Conservation (phyloP, 2,797 vertebrate species). For the Hoplostethus mediterraneus region DNA sequence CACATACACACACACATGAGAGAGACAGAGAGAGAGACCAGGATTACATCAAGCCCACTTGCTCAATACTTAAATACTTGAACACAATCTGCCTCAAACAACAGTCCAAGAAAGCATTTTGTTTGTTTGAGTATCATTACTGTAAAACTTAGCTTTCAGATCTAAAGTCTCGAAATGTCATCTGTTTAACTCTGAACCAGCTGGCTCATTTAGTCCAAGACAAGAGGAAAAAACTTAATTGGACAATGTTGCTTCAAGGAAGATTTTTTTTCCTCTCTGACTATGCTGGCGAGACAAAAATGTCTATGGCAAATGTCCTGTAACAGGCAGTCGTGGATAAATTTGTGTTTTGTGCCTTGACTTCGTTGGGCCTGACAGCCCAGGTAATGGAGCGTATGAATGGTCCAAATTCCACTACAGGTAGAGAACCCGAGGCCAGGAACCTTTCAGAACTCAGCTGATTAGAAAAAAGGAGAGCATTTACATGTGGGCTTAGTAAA, state of each 20-base stretch:
- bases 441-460: conserved; percentile 70
- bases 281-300: conserved; percentile 60
- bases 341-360: conserved; percentile 63
- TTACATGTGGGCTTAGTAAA: conserved; percentile 74
- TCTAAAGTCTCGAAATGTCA: conserved; percentile 9
- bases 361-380: conserved; percentile 67
- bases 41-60: too few species aligned
- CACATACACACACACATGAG: background rate
- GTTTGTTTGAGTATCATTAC: background rate
- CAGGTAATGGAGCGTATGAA: conserved; percentile 74
- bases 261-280: conserved; percentile 21
- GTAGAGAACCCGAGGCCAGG: conserved; percentile 73
- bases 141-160: background rate
- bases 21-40: background rate
- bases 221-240: conserved; percentile 58
- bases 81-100: conserved; percentile 36
- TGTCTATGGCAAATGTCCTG: conserved; percentile 64
- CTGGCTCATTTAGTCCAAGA: conserved; percentile 49
- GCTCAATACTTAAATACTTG: conserved; percentile 21
- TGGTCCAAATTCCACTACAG: conserved; percentile 69
- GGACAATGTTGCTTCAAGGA: conserved; percentile 49
- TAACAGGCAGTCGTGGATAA: conserved; percentile 64
- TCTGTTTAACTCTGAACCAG: conserved; percentile 1
- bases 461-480: conserved; percentile 77
- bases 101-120: background rate